A percentile compares a stretch with the other conserved stretches of the same genome.
phyloP scores from a whole-genome alignment of 2,888 invertebrate species.

The Dioctria linearis region DNA sequence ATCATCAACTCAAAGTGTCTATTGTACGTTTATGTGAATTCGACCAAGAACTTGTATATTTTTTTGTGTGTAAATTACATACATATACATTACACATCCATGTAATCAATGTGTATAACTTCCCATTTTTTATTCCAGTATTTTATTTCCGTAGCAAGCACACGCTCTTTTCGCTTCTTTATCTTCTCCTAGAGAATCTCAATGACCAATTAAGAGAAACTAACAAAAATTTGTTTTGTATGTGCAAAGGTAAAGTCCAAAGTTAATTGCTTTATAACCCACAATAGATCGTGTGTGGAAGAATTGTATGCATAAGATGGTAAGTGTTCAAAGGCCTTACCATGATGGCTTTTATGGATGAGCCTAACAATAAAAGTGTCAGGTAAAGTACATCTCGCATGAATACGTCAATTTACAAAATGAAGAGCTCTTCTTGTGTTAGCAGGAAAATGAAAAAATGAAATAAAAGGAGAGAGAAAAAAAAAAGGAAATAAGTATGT shows the following conservation, averaged over 20 bases:
- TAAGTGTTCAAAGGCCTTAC: not conserved
- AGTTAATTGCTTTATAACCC: constrained; percentile 41
- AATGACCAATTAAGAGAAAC: constrained; percentile 36
- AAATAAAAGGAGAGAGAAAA: too few relatives aligned
- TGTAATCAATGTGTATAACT: not conserved
- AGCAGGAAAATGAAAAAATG: not conserved
- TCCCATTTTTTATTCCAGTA: not conserved
- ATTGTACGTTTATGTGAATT: constrained; percentile 32
- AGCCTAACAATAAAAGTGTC: constrained; percentile 51
- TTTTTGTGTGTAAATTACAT: too few relatives aligned
- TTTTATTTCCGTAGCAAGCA: not conserved
- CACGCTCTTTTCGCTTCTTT: not conserved
- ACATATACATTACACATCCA: too few relatives aligned
- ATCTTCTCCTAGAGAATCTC: constrained; percentile 1
- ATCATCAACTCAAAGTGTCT: constrained; percentile 1
- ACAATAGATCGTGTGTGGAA: constrained; percentile 22
- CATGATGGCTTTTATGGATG: constrained; percentile 44
- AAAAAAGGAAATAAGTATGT: too few relatives aligned
- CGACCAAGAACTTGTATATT: not conserved
- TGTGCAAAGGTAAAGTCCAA: constrained; percentile 17
- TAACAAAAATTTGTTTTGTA: constrained; percentile 12
- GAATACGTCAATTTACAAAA: constrained; percentile 47
- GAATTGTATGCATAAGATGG: not conserved
- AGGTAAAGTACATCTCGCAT: constrained; percentile 51
- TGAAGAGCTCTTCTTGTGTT: not conserved